Evolutionary conservation across 2,888 invertebrate genomes (phyloP).

Genomic region (Orthosia gothica): DNA sequence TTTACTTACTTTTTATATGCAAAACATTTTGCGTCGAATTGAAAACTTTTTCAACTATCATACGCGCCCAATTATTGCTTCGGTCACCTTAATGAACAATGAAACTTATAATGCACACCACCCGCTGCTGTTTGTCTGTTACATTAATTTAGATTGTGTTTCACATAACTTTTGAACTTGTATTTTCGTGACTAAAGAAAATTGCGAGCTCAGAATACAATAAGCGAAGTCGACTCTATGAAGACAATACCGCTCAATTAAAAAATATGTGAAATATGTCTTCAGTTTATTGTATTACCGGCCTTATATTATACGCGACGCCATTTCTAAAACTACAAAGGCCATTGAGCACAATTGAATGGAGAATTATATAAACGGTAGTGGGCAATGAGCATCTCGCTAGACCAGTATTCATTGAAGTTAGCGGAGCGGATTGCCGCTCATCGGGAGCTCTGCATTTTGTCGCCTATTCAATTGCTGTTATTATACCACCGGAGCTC

Average conservation of each 20-base stretch:
- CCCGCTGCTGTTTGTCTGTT: background rate
- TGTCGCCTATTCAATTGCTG: constrained; percentile 26
- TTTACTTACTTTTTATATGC: background rate
- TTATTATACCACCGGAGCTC: constrained; percentile 22
- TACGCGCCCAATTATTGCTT: background rate
- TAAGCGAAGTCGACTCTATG: background rate
- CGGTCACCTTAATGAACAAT: constrained; percentile 22
- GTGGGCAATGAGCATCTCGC: background rate
- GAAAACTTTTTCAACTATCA: background rate
- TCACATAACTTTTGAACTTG: background rate
- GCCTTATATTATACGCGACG: background rate
- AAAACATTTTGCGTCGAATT: background rate
- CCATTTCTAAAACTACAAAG: constrained; percentile 15
- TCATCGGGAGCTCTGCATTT: constrained; percentile 19
- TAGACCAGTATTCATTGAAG: constrained; percentile 24
- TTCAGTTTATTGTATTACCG: background rate
- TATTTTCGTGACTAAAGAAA: constrained; percentile 1
- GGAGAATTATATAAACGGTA: constrained; percentile 10
- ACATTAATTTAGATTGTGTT: constrained; percentile 8
- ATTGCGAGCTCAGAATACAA: background rate
- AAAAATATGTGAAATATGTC: background rate
- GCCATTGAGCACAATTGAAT: background rate
- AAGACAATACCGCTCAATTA: background rate
- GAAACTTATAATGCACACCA: constrained; percentile 22
- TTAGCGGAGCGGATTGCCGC: constrained; percentile 1